These are phyloP conservation scores for Arvicanthis niloticus DNA, from an alignment of 2,113 vertebrate species.

Conservation along the genomic window DNA sequence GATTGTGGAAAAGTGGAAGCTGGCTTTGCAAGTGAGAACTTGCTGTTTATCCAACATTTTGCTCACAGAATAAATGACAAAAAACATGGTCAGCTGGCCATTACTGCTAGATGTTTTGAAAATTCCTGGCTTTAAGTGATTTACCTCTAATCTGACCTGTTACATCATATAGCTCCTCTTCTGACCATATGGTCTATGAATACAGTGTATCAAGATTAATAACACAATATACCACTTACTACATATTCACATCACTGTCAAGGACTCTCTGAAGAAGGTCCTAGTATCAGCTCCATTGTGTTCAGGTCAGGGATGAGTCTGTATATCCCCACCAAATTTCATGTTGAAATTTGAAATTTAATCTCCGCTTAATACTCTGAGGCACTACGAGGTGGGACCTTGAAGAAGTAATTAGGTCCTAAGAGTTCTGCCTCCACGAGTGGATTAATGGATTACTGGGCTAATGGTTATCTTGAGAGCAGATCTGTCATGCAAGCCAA, in stretches of 20 bases:
- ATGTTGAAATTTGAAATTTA: conserved; percentile 21
- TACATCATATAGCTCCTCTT: neutral
- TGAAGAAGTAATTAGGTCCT: neutral
- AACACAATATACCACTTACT: neutral
- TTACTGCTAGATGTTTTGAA: neutral
- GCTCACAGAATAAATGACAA: neutral
- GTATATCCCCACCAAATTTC: neutral
- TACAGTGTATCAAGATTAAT: neutral
- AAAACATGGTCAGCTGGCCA: neutral
- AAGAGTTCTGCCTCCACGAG: neutral
- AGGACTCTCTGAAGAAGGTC: neutral
- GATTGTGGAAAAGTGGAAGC: neutral
- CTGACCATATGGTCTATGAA: neutral
- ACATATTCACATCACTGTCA: neutral
- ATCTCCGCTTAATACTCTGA: neutral
- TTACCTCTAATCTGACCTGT: neutral
- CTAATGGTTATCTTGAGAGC: neutral
- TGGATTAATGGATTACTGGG: conserved; percentile 6
- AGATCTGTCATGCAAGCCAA: neutral
- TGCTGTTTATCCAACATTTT: neutral
- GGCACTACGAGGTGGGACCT: neutral
- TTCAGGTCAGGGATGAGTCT: neutral
- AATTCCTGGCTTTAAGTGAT: neutral
- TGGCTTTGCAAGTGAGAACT: neutral
- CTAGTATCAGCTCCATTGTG: neutral